Percentiles rank a stretch among this genome's conserved stretches.
phyloP scores from a whole-genome alignment of 1,140 invertebrate genomes.

The Cotesia glomerata region DNA sequence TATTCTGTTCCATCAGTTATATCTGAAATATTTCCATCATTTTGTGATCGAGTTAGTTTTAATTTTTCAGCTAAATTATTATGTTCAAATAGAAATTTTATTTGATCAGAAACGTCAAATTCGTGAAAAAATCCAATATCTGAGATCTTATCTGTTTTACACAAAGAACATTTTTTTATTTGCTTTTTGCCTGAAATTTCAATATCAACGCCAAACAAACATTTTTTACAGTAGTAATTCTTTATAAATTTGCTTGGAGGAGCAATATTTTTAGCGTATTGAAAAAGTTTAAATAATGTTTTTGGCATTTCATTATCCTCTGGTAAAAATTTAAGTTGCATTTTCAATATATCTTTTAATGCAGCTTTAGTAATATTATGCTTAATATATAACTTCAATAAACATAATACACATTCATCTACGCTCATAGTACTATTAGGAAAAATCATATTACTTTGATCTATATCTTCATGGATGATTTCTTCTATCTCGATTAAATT shows the following conservation, averaged over 20 bases:
- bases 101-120: slow-evolving; percentile 27
- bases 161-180: slow-evolving; percentile 7
- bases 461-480: too few relatives aligned
- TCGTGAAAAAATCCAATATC: slow-evolving; percentile 24
- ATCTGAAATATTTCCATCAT: slow-evolving; percentile 16
- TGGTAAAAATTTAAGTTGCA: slow-evolving; percentile 10
- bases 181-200: neutral
- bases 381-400: slow-evolving; percentile 17
- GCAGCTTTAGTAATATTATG: slow-evolving; percentile 20
- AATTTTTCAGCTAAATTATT: slow-evolving; percentile 28
- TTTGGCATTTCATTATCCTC: neutral
- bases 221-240: slow-evolving; percentile 34
- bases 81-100: slow-evolving; percentile 35
- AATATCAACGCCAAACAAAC: slow-evolving; percentile 17
- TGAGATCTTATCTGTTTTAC: too few relatives aligned
- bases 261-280: slow-evolving; percentile 20
- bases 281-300: slow-evolving; percentile 22
- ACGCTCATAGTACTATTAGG: slow-evolving; percentile 6
- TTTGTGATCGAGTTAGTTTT: neutral
- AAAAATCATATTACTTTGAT: neutral
- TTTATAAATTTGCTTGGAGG: slow-evolving; percentile 25
- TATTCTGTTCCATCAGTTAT: slow-evolving; percentile 35
- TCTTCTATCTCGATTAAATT: neutral
- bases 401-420: slow-evolving; percentile 5
- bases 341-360: slow-evolving; percentile 15